Evolutionary conservation across 2,888 invertebrate species (phyloP).

Genomic region (Perdita meconis): DNA sequence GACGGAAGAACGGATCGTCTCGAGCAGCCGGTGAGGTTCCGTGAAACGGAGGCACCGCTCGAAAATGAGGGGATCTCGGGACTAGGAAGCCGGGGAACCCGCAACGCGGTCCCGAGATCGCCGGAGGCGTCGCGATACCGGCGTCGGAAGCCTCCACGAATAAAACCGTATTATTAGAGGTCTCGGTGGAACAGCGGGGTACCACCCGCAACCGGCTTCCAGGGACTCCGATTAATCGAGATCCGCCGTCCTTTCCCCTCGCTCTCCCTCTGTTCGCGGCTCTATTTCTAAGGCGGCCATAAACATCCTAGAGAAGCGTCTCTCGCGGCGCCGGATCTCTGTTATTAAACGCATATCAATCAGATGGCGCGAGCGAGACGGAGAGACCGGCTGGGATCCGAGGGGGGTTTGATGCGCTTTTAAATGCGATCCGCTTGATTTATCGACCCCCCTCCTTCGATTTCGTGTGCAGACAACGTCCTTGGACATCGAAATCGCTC

Average conservation of each 20-base stretch:
- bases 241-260: constrained; percentile 22
- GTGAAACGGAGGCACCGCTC: constrained; percentile 14
- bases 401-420: constrained; percentile 77
- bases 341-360: constrained; percentile 83
- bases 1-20: not conserved
- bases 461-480: constrained; percentile 63
- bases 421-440: constrained; percentile 80
- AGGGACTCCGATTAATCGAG: constrained; percentile 72
- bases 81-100: constrained; percentile 58
- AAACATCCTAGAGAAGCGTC: constrained; percentile 67
- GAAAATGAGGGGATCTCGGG: constrained; percentile 32
- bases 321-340: constrained; percentile 73
- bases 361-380: constrained; percentile 67
- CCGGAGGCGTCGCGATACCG: constrained; percentile 75
- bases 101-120: constrained; percentile 70
- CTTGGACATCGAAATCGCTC: constrained; percentile 61
- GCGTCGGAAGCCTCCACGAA: constrained; percentile 77
- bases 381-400: not conserved
- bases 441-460: constrained; percentile 75
- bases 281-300: constrained; percentile 60
- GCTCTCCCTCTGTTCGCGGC: not conserved
- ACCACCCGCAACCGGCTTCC: constrained; percentile 75
- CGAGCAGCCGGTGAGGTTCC: not conserved
- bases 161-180: constrained; percentile 81
- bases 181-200: constrained; percentile 66